A percentile compares a stretch with the other conserved stretches of the same genome.
Evolutionary conservation across 2,797 vertebrate genomes (phyloP).

Genomic region (Menidia menidia): DNA sequence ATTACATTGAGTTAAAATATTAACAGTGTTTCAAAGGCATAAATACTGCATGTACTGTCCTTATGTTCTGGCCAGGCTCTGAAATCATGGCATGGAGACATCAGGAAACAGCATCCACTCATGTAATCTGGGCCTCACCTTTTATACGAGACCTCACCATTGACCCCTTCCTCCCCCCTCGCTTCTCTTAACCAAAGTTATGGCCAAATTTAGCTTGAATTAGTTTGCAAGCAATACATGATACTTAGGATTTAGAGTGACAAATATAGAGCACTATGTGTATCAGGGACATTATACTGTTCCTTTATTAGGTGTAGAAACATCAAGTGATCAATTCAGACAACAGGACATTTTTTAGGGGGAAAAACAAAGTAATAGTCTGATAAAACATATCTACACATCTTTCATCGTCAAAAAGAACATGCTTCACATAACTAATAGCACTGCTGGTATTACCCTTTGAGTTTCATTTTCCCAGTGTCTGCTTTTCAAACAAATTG

Average conservation of each 20-base stretch:
- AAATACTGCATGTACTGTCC: neutral
- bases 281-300: too few relatives aligned
- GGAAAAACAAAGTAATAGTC: too few relatives aligned
- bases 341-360: too few relatives aligned
- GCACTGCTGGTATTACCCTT: neutral
- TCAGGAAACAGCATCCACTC: neutral
- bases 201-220: neutral
- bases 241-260: too few relatives aligned
- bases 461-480: neutral
- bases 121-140: neutral
- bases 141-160: neutral
- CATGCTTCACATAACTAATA: too few relatives aligned
- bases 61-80: neutral
- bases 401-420: too few relatives aligned
- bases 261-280: too few relatives aligned
- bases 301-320: too few relatives aligned
- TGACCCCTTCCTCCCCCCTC: neutral
- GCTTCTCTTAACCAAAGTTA: neutral
- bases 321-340: too few relatives aligned
- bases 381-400: too few relatives aligned
- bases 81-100: neutral
- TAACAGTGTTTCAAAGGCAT: neutral
- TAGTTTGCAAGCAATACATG: neutral
- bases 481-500: neutral
- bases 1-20: slow-evolving; percentile 9